Base-by-base conservation (phyloP, 2,888 invertebrate genomes). In the Melitaea athalia region DNA sequence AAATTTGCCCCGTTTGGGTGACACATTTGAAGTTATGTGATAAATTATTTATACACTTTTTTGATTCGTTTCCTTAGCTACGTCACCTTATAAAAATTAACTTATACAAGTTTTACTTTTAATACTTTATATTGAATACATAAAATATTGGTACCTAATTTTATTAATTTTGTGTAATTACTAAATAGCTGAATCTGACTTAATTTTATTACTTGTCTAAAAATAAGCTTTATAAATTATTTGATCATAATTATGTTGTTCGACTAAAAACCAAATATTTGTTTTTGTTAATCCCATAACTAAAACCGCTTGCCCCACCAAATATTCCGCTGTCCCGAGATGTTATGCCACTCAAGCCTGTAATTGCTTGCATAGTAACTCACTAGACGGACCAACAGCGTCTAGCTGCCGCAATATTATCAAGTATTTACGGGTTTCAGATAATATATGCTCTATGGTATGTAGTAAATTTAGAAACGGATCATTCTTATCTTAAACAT, bases 351-450 rank as follows among this genome's bases (percentile, higher is more conserved):
- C 42, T 57, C 38, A 57, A 57, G 57, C 42, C 38, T n/a, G 42
- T 57, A 57, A 57, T 57, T 57, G 57, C 57, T 38, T 57, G 57
- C 57, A 57, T 42, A 57, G 57, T 57, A 57, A 57, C 38, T 38
- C 57, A 33, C 57, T 57, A 57, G 57, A 57, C 57, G 57, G 57
- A 15, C 38, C 57, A 57, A 10, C 57, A 42, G 38, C 15, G 38
- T 38, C 42, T n/a, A 10, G 15, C 38, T 42, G 57, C 15, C 57
- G 38, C 38, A 57, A 57, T 57, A 57, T 57, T 57, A 57, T 57
- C 42, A 57, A 57, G 38, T 42, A 57, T 57, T 57, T 38, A 57
- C 42, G 15, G n/a, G 57, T 57, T 57, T 42, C 12, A 57, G 14
- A 15, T 42, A 11, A 53, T 53, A 53, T 53, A 3, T 12, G 10